phyloP scores from a whole-genome alignment of 2,888 invertebrate species.

The Branchellion lobata region DNA sequence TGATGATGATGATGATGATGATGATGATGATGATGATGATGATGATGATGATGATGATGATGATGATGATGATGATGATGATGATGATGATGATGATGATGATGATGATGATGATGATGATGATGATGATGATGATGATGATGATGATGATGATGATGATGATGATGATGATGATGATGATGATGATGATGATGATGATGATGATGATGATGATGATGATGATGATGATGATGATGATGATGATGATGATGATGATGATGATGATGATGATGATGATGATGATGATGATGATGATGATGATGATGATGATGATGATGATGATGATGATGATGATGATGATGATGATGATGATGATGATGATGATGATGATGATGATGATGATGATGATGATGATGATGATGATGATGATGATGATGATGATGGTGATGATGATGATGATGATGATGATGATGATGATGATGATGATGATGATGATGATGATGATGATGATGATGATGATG shows the following conservation, averaged over 20 bases:
- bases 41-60: not conserved
- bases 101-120: not conserved
- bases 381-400: not conserved
- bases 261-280: not conserved
- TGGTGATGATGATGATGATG: not conserved
- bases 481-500: slow-evolving; percentile 1
- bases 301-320: not conserved
- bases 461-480: not conserved
- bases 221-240: not conserved
- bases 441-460: not conserved
- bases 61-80: not conserved
- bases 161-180: not conserved
- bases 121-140: not conserved
- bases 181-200: not conserved
- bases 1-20: not conserved
- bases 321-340: slow-evolving; percentile 9
- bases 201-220: not conserved
- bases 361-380: not conserved
- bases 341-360: not conserved
- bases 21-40: not conserved
- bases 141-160: not conserved
- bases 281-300: not conserved
- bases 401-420: not conserved
- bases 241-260: not conserved
- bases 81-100: not conserved